Evolutionary conservation across 2,113 vertebrate genomes (phyloP).

Genomic region (Lepisosteus oculatus): DNA sequence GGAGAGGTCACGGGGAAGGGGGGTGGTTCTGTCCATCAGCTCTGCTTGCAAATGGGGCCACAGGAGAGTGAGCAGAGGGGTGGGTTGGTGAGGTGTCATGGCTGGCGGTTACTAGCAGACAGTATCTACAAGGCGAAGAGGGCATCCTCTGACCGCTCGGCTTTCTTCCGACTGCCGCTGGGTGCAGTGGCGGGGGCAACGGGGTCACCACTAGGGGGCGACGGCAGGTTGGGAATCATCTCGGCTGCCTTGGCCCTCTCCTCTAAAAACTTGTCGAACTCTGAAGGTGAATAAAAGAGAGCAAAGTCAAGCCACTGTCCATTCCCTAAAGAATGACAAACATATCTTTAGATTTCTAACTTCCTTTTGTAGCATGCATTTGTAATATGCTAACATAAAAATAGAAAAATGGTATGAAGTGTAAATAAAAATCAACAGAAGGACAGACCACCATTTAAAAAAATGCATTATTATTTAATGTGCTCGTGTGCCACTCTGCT

Average conservation of each 20-base stretch:
- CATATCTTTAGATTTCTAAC: too few relatives aligned
- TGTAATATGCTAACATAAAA: too few relatives aligned
- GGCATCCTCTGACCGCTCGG: constrained; percentile 76
- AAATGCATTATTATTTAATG: too few relatives aligned
- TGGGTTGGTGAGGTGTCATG: constrained; percentile 22
- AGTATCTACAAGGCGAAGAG: constrained; percentile 83
- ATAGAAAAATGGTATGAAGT: too few relatives aligned
- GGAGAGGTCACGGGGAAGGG: constrained; percentile 11
- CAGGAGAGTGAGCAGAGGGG: constrained; percentile 21
- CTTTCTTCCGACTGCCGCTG: constrained; percentile 71
- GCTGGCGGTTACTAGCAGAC: background rate
- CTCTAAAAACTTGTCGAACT: constrained; percentile 96
- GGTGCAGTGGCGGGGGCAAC: constrained; percentile 53
- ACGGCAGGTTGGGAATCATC: constrained; percentile 78
- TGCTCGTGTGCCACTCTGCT: too few relatives aligned
- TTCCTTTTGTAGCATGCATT: too few relatives aligned
- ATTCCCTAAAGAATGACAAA: too few relatives aligned
- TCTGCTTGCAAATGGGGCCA: constrained; percentile 26
- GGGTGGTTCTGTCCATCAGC: constrained; percentile 29
- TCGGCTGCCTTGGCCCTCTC: constrained; percentile 95
- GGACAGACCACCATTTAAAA: too few relatives aligned
- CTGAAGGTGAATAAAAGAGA: constrained; percentile 55
- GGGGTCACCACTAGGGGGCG: constrained; percentile 73
- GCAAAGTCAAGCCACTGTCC: background rate
- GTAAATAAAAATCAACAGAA: too few relatives aligned